Conservation (phyloP, 2,113 vertebrate genomes). For the Sebastes schlegelii region DNA sequence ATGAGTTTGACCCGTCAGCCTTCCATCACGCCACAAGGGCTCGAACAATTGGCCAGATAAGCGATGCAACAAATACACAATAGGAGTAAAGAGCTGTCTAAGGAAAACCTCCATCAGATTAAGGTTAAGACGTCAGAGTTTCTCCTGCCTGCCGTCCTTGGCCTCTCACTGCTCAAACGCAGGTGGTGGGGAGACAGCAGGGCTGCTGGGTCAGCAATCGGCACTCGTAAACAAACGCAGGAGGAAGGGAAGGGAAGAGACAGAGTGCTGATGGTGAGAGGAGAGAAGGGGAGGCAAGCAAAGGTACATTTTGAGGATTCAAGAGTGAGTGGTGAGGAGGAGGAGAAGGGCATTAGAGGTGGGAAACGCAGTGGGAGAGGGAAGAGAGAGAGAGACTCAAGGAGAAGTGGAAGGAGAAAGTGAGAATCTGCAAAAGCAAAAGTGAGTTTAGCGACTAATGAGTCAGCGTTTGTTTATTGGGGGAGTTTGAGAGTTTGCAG, state of each 20-base stretch:
- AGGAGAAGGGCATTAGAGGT: conserved; percentile 21
- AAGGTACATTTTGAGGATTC: conserved; percentile 31
- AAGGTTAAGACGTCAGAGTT: conserved; percentile 47
- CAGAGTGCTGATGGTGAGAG: conserved; percentile 37
- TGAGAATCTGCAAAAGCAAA: conserved; percentile 9
- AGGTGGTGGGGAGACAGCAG: conserved; percentile 45
- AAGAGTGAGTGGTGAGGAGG: conserved; percentile 19
- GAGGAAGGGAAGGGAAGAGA: conserved; percentile 25
- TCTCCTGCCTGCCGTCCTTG: conserved; percentile 42
- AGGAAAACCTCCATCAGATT: conserved; percentile 58
- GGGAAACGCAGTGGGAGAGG: conserved; percentile 13
- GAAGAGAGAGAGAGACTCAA: conserved; percentile 10
- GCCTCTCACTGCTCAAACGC: conserved; percentile 45
- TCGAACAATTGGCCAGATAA: conserved; percentile 42
- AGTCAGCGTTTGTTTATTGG: conserved; percentile 33
- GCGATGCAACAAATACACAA: conserved; percentile 49
- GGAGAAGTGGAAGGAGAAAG: background rate
- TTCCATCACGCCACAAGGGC: conserved; percentile 11
- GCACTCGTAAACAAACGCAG: conserved; percentile 56
- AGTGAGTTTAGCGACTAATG: conserved; percentile 38
- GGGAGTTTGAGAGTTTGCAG: conserved; percentile 23
- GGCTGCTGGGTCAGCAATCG: conserved; percentile 69
- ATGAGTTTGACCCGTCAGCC: conserved; percentile 49
- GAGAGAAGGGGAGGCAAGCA: background rate
- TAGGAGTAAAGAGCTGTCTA: conserved; percentile 37